Evolutionary conservation across 1,140 invertebrate species (phyloP), one percentile per base, ranked within the genome.

Genomic region (Penaeus vannamei): DNA sequence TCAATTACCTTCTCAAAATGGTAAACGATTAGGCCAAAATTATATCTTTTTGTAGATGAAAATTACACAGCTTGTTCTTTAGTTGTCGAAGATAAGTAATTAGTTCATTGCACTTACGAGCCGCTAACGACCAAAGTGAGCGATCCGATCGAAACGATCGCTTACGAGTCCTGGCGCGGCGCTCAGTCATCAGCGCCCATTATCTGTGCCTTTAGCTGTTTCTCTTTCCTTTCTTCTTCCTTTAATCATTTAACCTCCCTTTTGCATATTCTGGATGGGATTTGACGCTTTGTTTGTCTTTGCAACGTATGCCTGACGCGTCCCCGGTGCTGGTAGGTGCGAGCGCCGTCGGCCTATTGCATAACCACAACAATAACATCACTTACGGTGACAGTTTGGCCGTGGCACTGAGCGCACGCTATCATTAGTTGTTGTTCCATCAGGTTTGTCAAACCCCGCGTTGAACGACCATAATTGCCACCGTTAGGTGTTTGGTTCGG

Each of bases 1-100:
- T 84, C 64, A 89, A 88, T 84, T 89, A 89, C 72, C 81, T 80
- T 89, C 82, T 89, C 87, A 76, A 89, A 89, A 84, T 26, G 60
- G 32, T 77, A 80, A 84, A 76, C 42, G 19, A 89, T 89, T 89
- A 84, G 59, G 84, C 87, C 42, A 79, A 84, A 89, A 89, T 89
- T 76, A 79, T 64, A 76, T 84, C 53, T 89, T 89, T 69, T 84
- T 46, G 64, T 61, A 36, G 64, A 64, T 36, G 82, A 62, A 77
- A 89, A 89, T 84, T 84, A 89, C 87, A 79, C 61, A 36, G 29
- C 87, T 61, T 26, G 42, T 72, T n/a, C 42, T 61, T 36, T 72
- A n/a, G 60, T 32, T 72, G 80, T 87, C 86, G 83, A 87, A 60
- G 53, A 23, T 82, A 64, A 32, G 32, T 72, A 86, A 86, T 53